Base-by-base conservation (phyloP, 1,140 invertebrate species). In the Diorhabda sublineata region DNA sequence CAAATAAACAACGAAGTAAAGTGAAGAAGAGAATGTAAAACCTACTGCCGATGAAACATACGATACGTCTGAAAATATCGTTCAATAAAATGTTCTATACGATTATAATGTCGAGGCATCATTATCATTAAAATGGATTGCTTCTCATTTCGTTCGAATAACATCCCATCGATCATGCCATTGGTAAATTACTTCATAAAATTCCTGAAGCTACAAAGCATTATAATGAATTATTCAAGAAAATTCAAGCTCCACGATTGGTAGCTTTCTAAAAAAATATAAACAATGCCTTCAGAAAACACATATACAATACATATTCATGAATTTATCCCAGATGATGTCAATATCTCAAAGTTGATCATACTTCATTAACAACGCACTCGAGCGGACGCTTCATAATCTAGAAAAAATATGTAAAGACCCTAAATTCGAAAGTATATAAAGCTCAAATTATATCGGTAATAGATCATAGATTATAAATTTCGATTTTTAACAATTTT, bases 271-370 rank as follows among this genome's bases (percentile, higher is more conserved):
- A 42, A 26, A 42, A 61, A 61, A 42, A 61, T 61, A 61, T 61
- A n/a, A 43, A 61, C 26, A 42, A 9, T 61, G 59, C 59, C 26
- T 61, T 43, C 42, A 2, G n/a, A n/a, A 6, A 8, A 52, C 47
- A 52, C 26, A 26, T 58, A 26, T 58, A 4, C 26, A 58, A 60
- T 62, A 62, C 44, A 62, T 62, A 62, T 62, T 62, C 9, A 62
- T 62, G 42, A 45, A n/a, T 45, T 62, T 44, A 11, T 62, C 5
- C 6, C 11, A 44, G 43, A 62, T 62, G 42, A 62, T 62, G 44
- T 62, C 61, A 62, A 47, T 62, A 62, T 62, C 44, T 44, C n/a
- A 45, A 11, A 62, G 61, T 62, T 44, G 7, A 45, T 62, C 61
- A 44, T 11, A 62, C 7, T 44, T 45, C 43, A 42, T 47, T 5